phyloP scores from a whole-genome alignment of 2,797 vertebrate genomes.

The Mallotus villosus region DNA sequence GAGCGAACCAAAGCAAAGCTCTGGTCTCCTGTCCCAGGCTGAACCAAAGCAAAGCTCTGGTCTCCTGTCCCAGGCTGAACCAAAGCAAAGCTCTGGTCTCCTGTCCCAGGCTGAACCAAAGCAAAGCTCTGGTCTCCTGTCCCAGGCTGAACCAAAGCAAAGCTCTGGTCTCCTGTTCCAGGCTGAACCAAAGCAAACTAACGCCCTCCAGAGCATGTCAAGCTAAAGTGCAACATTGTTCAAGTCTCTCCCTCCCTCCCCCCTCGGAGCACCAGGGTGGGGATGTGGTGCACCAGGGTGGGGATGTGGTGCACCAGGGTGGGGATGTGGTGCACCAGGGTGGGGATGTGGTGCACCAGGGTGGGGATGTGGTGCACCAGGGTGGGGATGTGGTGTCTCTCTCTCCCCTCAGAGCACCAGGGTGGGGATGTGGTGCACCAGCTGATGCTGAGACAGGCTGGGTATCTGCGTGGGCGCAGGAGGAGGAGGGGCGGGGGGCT shows the following conservation, averaged over 20 bases:
- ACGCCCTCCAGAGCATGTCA: neutral
- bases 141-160: neutral
- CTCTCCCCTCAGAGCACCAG: conserved; percentile 86
- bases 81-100: neutral
- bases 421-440: conserved; percentile 91
- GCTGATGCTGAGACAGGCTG: conserved; percentile 77
- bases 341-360: conserved; percentile 96
- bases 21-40: no score
- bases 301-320: conserved; percentile 96
- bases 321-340: conserved; percentile 88
- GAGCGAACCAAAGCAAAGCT: neutral
- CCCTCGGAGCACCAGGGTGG: conserved; percentile 89
- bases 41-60: neutral
- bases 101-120: neutral
- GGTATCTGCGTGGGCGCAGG: conserved; percentile 45
- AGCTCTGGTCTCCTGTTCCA: no score
- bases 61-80: no score
- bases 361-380: conserved; percentile 91
- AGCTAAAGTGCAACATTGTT: conserved; percentile 71
- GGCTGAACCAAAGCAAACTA: neutral
- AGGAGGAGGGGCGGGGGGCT: conserved; percentile 71
- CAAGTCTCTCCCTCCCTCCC: conserved; percentile 9
- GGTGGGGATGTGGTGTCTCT: no score
- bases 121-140: neutral
- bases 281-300: conserved; percentile 90